These are phyloP conservation scores for Musca vetustissima DNA, from an alignment of 1,140 invertebrate genomes.

Conservation along the genomic window DNA sequence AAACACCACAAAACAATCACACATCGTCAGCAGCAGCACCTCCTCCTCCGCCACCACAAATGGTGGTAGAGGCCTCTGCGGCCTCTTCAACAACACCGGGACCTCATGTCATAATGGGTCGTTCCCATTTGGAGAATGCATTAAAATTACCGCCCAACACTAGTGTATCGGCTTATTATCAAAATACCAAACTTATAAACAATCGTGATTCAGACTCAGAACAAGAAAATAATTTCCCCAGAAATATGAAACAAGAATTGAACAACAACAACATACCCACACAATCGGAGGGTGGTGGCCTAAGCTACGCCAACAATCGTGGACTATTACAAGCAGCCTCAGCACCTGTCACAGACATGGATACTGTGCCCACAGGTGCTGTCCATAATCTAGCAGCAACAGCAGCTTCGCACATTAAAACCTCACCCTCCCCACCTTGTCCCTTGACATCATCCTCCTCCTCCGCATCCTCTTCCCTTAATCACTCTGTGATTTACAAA, in stretches of 20 bases:
- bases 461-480: neutral
- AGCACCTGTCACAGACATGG: conserved; percentile 51
- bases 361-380: conserved; percentile 48
- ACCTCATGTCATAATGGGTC: conserved; percentile 36
- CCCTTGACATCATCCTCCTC: neutral
- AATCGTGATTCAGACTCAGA: neutral
- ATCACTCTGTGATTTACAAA: conserved; percentile 42
- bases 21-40: no score
- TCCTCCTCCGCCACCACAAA: neutral
- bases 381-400: conserved; percentile 10
- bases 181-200: conserved; percentile 44
- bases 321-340: neutral
- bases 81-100: conserved; percentile 29
- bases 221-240: neutral
- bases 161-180: conserved; percentile 52
- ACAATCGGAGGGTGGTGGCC: neutral
- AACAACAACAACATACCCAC: neutral
- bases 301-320: no score
- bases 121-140: conserved; percentile 50
- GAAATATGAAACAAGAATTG: neutral
- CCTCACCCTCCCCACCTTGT: no score
- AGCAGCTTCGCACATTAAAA: neutral
- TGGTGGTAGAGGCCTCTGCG: conserved; percentile 25
- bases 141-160: conserved; percentile 50
- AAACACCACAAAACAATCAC: neutral